Evolutionary conservation across 2,113 vertebrate genomes (phyloP).

Genomic region (Helogale parvula): DNA sequence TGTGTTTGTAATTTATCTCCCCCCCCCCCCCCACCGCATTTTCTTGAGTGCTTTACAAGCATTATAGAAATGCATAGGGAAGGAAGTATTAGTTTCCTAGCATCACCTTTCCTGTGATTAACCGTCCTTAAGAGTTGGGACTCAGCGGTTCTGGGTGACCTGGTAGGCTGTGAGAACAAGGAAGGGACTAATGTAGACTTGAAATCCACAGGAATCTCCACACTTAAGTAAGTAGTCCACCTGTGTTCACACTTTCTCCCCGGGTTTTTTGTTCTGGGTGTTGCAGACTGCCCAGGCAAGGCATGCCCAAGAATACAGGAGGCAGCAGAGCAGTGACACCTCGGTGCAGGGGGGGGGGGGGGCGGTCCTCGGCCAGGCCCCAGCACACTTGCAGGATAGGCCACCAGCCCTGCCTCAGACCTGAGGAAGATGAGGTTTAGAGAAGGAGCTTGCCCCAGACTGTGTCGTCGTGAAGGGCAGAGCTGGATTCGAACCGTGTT

Average conservation of each 20-base stretch:
- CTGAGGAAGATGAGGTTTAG: fast-evolving
- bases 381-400: fast-evolving
- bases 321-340: background rate
- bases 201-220: background rate
- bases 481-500: background rate
- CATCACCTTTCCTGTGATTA: background rate
- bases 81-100: background rate
- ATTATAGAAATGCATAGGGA: background rate
- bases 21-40: fast-evolving
- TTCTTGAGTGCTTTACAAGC: background rate
- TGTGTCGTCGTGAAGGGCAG: background rate
- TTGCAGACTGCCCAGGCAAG: background rate
- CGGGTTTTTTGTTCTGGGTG: background rate
- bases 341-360: too few species aligned
- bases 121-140: background rate
- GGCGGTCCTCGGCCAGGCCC: background rate
- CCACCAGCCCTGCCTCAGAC: fast-evolving
- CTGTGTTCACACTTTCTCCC: background rate
- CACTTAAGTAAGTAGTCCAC: background rate
- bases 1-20: background rate
- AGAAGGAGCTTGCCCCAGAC: background rate
- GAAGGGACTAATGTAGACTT: background rate
- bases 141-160: background rate
- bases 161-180: background rate
- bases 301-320: fast-evolving